A percentile compares a stretch with the other conserved stretches of the same genome.
These are phyloP conservation scores for Neotragus moschatus DNA, from an alignment of 2,113 vertebrate genomes.

Conservation along the genomic window DNA sequence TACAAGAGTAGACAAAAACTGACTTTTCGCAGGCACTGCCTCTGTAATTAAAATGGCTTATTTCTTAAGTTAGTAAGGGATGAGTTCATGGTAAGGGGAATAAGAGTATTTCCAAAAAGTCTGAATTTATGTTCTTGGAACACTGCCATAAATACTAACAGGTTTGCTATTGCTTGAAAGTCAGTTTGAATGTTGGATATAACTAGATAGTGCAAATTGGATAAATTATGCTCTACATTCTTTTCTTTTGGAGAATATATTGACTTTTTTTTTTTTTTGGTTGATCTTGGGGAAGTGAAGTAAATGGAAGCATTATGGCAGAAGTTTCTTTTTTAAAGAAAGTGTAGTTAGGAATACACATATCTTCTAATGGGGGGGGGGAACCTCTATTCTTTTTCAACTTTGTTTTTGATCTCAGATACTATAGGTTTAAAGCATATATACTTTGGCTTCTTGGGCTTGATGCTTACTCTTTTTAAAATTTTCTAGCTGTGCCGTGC, in stretches of 20 bases:
- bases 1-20: conserved; percentile 55
- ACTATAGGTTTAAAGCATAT: background rate
- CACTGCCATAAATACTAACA: conserved; percentile 38
- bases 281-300: background rate
- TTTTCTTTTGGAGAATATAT: conserved; percentile 1
- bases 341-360: background rate
- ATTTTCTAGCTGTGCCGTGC: background rate
- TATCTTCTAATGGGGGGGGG: background rate
- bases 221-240: conserved; percentile 26
- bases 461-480: background rate
- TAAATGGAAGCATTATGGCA: background rate
- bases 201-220: background rate
- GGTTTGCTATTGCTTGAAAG: conserved; percentile 35
- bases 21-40: conserved; percentile 52
- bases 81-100: conserved; percentile 26
- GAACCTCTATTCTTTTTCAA: background rate
- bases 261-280: background rate
- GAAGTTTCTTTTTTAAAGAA: background rate
- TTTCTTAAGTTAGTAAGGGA: conserved; percentile 56
- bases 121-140: conserved; percentile 28
- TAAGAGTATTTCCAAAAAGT: conserved; percentile 1
- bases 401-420: background rate
- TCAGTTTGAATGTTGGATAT: background rate
- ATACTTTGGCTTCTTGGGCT: background rate
- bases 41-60: conserved; percentile 62